Evolutionary conservation across 2,113 vertebrate species (phyloP), one percentile per base, ranked within the genome.

Genomic region (Aspidoscelis tigris): DNA sequence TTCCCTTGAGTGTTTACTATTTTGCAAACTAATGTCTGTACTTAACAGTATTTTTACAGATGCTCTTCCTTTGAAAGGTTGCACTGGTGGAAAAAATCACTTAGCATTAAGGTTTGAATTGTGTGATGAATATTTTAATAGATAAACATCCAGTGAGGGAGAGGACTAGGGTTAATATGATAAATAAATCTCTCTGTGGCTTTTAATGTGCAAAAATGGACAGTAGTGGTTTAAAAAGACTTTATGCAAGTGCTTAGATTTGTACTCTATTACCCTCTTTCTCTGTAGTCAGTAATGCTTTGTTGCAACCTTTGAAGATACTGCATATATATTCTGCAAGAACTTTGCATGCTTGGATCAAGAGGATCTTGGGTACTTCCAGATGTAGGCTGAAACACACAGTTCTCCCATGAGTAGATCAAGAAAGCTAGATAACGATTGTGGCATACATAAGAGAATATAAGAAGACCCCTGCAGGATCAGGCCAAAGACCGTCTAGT

Each of bases 91-190:
- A 82, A 73, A 88, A 80, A 94, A 96, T 95, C 89, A 91, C 91
- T 95, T 93, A 93, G 89, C 92, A 91, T 90, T 9, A 0, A 95
- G 91, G 87, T 93, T 93, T 93, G 92, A 92, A 96, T 93, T 89
- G 89, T 90, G 91, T 96, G 94, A 96, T 98, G 94, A 97, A 97
- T 98, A 97, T 97, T 97, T 97, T 95, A 98, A 96, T 93, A 97
- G 96, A 93, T 95, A 96, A 96, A 96, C 94, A 95, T 93, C 95
- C 92, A 93, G 89, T 86, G 88, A 89, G 92, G 90, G 94, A 94
- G 95, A 93, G 93, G 92, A 94, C 92, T 94, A 93, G 94, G 95
- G 94, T 96, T 96, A 95, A 89, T 94, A 93, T 88, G 93, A 95
- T 92, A 95, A 96, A 95, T 94, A 93, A 95, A 96, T 96, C 92